Base-by-base conservation (phyloP, 2,797 vertebrate genomes). In the Netta rufina region DNA sequence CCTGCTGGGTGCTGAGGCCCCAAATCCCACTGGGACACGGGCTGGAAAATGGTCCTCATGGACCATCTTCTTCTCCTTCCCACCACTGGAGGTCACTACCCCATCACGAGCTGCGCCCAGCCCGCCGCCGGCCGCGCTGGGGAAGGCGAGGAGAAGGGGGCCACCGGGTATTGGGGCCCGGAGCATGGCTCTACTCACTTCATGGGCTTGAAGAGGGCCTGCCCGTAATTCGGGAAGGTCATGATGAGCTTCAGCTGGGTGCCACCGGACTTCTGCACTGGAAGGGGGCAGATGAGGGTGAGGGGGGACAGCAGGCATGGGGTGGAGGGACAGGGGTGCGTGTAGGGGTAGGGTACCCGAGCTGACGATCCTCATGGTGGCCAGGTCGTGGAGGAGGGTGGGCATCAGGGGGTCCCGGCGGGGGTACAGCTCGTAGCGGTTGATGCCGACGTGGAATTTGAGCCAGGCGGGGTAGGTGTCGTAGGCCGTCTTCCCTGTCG, bases 121-220 rank as follows among this genome's bases (percentile, higher is more conserved):
- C 30, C 73, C 67, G 47, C 61, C 0, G 8, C 36, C 70, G 57
- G 21, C n/a, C 11, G 11, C 1, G 2, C 17, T 11, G 15, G 19
- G 21, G 27, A 72, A 79, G 47, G 32, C 0, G 1, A 61, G 5
- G 12, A 49, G 21, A 88, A 53, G 2, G 18, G 49, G 20, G 28
- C 13, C 11, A 14, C 16, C 36, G 20, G 8, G 1, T 30, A 54
- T 87, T 11, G 39, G 53, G 5, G 6, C 3, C 3, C 9, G 28
- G 79, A 60, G 64, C 0, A 0, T 81, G 58, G 30, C 36, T 80
- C 61, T 90, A 94, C 98, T 98, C 86, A 99, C 98, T 98, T 99
- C 98, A 98, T 98, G 57, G 98, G 98, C 89, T 99, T 98, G 96
- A 98, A 98, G 95, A 99, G 96, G 47, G 98, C 98, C 70, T 98